Conservation (phyloP, 2,888 invertebrate genomes). For the Amorpha juglandis region DNA sequence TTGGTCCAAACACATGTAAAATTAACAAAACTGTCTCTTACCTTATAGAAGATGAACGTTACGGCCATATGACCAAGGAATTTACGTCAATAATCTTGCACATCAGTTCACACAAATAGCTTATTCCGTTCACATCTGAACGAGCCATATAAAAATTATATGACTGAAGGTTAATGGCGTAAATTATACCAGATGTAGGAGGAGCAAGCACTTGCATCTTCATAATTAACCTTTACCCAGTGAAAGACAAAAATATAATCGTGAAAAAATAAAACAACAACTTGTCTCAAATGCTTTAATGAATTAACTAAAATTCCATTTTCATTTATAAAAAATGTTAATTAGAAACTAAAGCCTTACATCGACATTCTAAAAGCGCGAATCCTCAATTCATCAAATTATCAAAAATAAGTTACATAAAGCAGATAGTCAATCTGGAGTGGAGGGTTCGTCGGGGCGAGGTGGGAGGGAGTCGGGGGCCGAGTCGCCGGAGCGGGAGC, state of each 20-base stretch:
- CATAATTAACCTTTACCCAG: too few species aligned
- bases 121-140: too few species aligned
- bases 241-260: not conserved
- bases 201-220: too few species aligned
- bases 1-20: slow-evolving; percentile 57
- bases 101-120: too few species aligned
- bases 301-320: not conserved
- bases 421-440: slow-evolving; percentile 23
- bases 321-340: not conserved
- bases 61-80: too few species aligned
- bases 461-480: slow-evolving; percentile 38
- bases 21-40: not conserved
- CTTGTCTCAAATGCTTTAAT: not conserved
- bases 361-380: not conserved
- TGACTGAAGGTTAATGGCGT: too few species aligned
- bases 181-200: too few species aligned
- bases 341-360: not conserved
- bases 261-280: not conserved
- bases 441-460: slow-evolving; percentile 31
- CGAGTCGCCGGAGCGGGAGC: slow-evolving; percentile 34
- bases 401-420: slow-evolving; percentile 10
- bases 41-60: not conserved
- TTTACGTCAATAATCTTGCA: too few species aligned
- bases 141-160: too few species aligned
- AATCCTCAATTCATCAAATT: not conserved